Evolutionary conservation across 2,888 invertebrate genomes (phyloP), one percentile per base, ranked within the genome.

Genomic region (Melangyna quadrimaculata): DNA sequence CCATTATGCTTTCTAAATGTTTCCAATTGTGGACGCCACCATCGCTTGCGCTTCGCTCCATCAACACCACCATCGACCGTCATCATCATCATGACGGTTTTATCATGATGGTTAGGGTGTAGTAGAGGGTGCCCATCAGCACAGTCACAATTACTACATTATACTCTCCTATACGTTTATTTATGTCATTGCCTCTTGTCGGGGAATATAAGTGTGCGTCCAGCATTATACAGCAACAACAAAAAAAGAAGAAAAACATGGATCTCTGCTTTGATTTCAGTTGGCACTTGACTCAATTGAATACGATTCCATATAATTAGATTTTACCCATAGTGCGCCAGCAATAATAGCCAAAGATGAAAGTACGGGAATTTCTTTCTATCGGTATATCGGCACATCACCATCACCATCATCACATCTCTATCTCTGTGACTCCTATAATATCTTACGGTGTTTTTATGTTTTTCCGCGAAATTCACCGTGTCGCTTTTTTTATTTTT

Each of bases 231-330:
- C 17, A 19, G 10, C 7, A 59, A 57, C 10, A 40, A 22, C 14
- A 37, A 59, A 37, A 24, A 24, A 63, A 78, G 43, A 69, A 61
- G n/a, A 40, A 40, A 6, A 40, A n/a, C 48, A 61, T 67, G 59
- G 51, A 77, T 77, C 77, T 72, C 81, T 78, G 67, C 59, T 83
- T 29, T 43, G 78, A 78, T 73, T 83, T 63, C 78, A 70, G 72
- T 78, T 74, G 78, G 70, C 74, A 83, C 79, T 78, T 78, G 74
- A 70, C 61, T 80, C 74, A 29, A 40, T 48, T 78, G 78, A 78
- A 71, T 78, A 63, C 29, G 51, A 70, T 78, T 78, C 53, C 70
- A 43, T 61, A 45, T 79, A 73, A 79, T 79, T 82, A 78, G 78
- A 82, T 82, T 82, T 78, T 73, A 19, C n/a, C 27, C 29, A 67